Percentiles rank a stretch among this genome's conserved stretches.
phyloP scores from a whole-genome alignment of 2,113 vertebrate species.

The Peucedramus taeniatus region DNA sequence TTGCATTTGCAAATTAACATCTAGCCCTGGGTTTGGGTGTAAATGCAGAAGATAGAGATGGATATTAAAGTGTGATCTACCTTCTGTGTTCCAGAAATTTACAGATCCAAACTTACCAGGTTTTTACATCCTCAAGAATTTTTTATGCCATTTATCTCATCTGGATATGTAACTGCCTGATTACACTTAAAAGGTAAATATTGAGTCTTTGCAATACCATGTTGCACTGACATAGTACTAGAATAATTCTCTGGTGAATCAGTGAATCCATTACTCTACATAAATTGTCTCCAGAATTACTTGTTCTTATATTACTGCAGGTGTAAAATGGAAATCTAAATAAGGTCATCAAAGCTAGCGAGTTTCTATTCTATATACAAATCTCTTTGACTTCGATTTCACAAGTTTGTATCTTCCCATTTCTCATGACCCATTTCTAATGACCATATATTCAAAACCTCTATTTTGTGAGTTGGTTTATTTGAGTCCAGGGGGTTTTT shows the following conservation, averaged over 20 bases:
- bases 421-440: neutral
- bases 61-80: neutral
- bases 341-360: neutral
- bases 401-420: neutral
- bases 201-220: neutral
- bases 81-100: neutral
- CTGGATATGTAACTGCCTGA: neutral
- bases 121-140: neutral
- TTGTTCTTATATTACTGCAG: neutral
- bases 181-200: neutral
- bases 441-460: neutral
- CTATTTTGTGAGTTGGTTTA: neutral
- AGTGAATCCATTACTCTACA: neutral
- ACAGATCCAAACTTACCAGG: neutral
- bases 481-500: accelerated
- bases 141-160: neutral
- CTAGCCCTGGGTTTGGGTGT: neutral
- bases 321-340: neutral
- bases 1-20: neutral
- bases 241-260: neutral
- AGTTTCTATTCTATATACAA: neutral
- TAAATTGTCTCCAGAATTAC: neutral
- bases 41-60: neutral
- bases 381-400: neutral
- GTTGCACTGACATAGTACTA: neutral